A percentile compares a stretch with the other conserved stretches of the same genome.
phyloP scores from a whole-genome alignment of 2,113 vertebrate genomes.

The Dicentrarchus labrax region DNA sequence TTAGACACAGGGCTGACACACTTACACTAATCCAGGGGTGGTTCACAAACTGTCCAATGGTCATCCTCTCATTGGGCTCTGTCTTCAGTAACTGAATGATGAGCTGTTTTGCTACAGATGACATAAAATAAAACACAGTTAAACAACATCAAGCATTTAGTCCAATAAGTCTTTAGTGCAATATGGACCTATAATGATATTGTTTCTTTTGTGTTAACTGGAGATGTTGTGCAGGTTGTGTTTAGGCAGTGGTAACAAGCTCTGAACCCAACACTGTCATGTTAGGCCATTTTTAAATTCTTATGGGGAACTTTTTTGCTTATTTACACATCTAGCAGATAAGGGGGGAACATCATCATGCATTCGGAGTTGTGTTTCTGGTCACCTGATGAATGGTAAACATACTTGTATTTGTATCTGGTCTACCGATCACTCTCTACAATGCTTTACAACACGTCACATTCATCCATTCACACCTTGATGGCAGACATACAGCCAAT shows the following conservation, averaged over 20 bases:
- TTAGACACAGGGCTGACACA: background rate
- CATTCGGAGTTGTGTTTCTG: background rate
- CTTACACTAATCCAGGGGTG: slow-evolving; percentile 98
- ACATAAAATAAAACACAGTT: background rate
- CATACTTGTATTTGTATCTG: no score
- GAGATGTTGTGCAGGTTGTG: background rate
- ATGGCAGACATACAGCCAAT: no score
- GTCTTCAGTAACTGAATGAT: slow-evolving; percentile 95
- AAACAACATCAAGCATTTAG: slow-evolving; percentile 1
- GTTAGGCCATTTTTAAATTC: background rate
- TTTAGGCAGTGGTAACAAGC: background rate
- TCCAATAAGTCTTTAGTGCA: background rate
- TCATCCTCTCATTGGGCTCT: slow-evolving; percentile 95
- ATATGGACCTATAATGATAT: background rate
- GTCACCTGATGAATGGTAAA: background rate
- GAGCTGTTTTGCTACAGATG: slow-evolving; percentile 91
- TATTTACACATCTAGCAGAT: background rate
- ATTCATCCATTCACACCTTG: no score
- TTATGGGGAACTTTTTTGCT: background rate
- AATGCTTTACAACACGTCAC: no score
- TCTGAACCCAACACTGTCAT: background rate
- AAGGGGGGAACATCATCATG: background rate
- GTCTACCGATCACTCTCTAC: no score
- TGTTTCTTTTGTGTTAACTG: background rate
- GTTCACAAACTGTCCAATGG: slow-evolving; percentile 95